Evolutionary conservation across 2,113 vertebrate species (phyloP), one percentile per base, ranked within the genome.

Genomic region (Brevimyrus niger): DNA sequence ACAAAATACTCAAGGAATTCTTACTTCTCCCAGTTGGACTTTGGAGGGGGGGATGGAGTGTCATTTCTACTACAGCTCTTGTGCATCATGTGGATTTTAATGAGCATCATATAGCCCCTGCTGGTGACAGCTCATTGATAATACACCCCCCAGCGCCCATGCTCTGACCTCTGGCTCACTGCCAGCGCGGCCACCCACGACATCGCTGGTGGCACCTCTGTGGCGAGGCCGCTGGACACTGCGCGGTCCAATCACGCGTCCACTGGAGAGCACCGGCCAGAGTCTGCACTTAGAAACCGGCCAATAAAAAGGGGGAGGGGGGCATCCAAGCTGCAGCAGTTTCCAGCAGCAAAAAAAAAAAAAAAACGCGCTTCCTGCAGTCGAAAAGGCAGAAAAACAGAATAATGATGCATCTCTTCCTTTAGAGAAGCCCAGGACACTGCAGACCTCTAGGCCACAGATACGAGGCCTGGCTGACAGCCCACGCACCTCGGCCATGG

Each of bases 341-440:
- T 88, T 73, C 55, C 69, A 88, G 55, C 48, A 83, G 87, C 86
- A 46, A 46, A 53, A 53, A 53, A 51, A 17, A 88, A 13, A 13
- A 85, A 88, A 86, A 88, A 58, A 87, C 51, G 87, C 53, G 87
- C 87, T 89, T 90, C 50, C 91, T 88, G 44, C 23, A 27, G 31
- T 84, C 44, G 3, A n/a, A 47, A 92, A 92, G 93, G 82, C 55
- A 86, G 82, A 23, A 86, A 31, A 44, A 31, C n/a, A 10, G 23
- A 86, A 86, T 47, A 50, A 46, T 10, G 21, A 47, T 27, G n/a
- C 3, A 11, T 27, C 44, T 15, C 42, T 46, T 7, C 35, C 82
- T 85, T n/a, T 19, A 80, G 13, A 42, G 73, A 19, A 38, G 42
- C 69, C 35, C 35, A 42, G 69, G 15, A 31, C 3, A 35, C 69